Base-by-base conservation (phyloP, 2,113 vertebrate genomes). In the Larimichthys crocea region DNA sequence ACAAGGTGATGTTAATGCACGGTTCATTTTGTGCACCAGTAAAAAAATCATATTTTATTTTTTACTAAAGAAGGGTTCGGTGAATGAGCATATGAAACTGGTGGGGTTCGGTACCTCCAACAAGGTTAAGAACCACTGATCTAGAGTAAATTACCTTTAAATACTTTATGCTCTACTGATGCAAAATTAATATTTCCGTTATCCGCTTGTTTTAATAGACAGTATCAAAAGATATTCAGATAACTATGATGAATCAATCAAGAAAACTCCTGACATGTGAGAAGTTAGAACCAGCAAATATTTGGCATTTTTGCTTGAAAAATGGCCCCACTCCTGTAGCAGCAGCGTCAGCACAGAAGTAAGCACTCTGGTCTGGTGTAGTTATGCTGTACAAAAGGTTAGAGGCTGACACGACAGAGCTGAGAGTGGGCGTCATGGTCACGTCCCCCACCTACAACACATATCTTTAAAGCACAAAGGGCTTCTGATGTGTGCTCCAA, bases 381-480 rank as follows among this genome's bases (percentile, higher is more conserved):
- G 49, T 72, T 74, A 71, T 69, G 48, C 63, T 63, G 71, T 10
- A 89, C 73, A 88, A 84, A 84, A 85, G 72, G 76, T 88, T 66
- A 77, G 53, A 83, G 64, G 82, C 35, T 17, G 70, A 64, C 60
- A 82, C 17, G 10, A 82, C 52, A 74, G 74, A 80, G 73, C 77
- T 4, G 35, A 20, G 74, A 72, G 92, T 90, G 80, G 91, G 89
- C 35, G 74, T 59, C 16, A 4, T n/a, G 63, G 80, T 80, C 83
- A 35, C 61, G 26, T 75, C 71, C 66, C 67, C 87, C 82, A 85
- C 88, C 89, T 82, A 88, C 86, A 82, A 66, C 80, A 40, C 74
- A 64, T 29, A 64, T 79, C 76, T 86, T 59, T 74, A 88, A 88
- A 73, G 72, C 89, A 83, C 85, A 89, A 86, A 88, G 84, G 75